Evolutionary conservation across 2,888 invertebrate genomes (phyloP), one percentile per base, ranked within the genome.

Genomic region (Dasypolia templi): DNA sequence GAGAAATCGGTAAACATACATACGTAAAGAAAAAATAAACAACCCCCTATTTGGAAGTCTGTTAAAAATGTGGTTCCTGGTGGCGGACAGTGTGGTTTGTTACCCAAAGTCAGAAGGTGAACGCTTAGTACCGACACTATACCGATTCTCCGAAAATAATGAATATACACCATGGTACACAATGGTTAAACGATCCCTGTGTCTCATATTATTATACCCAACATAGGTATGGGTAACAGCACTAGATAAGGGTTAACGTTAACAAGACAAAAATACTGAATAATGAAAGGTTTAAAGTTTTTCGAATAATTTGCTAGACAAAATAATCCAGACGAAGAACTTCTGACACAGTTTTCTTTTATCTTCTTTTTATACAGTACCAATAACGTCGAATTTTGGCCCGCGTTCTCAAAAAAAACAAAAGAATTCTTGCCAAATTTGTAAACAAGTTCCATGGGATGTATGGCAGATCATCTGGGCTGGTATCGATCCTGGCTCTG

Each of bases 401-500:
- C 22, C 9, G 19, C 44, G 17, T 56, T 6, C 63, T 55, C n/a
- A n/a, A n/a, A 56, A 73, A 74, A 77, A 77, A 80, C 6, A 62
- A 56, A 69, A 59, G 76, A 69, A 75, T 64, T 67, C 80, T 81
- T 90, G 89, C 87, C 86, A 88, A 84, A 72, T 65, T 56, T 67
- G 70, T 72, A 78, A 84, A 86, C 77, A 77, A 73, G 72, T 71
- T 77, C 6, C 35, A 56, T 44, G 63, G 68, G 76, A 83, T 84
- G 82, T 86, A 78, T 83, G 74, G 72, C 75, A 86, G 89, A 91
- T 93, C 93, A 93, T 94, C 91, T 93, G 93, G 86, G 83, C 26
- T 82, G 75, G 89, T 88, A 93, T 94, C 92, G 94, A 95, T 92
- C 89, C 86, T 35, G 73, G 71, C 63, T 62, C 87, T 94, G 94